A percentile compares a stretch with the other conserved stretches of the same genome.
Evolutionary conservation across 2,888 invertebrate species (phyloP).

Genomic region (Spilarctia lutea): DNA sequence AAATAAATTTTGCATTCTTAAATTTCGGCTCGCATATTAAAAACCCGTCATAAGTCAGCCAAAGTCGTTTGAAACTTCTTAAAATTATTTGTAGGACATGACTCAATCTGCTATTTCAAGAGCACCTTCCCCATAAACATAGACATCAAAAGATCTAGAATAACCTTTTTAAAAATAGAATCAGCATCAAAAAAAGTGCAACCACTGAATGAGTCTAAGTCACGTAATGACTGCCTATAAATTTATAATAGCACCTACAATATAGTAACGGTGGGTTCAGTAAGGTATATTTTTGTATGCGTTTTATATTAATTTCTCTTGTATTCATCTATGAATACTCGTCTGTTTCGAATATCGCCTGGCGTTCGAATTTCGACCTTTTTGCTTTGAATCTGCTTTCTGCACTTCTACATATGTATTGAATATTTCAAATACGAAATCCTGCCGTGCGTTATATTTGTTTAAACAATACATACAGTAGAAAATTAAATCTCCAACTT

Average conservation of each 20-base stretch:
- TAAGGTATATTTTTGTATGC: not conserved
- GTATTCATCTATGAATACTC: not conserved
- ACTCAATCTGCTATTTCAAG: not conserved
- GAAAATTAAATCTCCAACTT: too few relatives aligned
- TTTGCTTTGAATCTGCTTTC: too few relatives aligned
- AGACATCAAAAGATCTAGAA: constrained; percentile 30
- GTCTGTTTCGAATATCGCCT: too few relatives aligned
- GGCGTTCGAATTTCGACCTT: too few relatives aligned
- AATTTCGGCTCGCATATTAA: not conserved
- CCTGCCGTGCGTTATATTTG: too few relatives aligned
- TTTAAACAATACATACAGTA: too few relatives aligned
- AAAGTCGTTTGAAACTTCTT: not conserved
- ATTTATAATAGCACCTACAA: constrained; percentile 14
- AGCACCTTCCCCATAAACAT: constrained; percentile 12
- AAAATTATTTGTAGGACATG: not conserved
- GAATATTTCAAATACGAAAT: too few relatives aligned
- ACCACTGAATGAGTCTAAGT: constrained; percentile 43
- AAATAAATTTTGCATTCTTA: not conserved
- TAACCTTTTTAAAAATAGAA: constrained; percentile 29
- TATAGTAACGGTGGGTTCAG: not conserved
- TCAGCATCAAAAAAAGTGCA: constrained; percentile 32
- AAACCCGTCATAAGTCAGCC: not conserved
- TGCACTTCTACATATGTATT: too few relatives aligned
- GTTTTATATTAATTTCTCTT: not conserved
- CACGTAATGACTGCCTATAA: constrained; percentile 43